These are phyloP conservation scores for Tigriopus japonicus DNA, from an alignment of 1,140 invertebrate species.

Conservation along the genomic window DNA sequence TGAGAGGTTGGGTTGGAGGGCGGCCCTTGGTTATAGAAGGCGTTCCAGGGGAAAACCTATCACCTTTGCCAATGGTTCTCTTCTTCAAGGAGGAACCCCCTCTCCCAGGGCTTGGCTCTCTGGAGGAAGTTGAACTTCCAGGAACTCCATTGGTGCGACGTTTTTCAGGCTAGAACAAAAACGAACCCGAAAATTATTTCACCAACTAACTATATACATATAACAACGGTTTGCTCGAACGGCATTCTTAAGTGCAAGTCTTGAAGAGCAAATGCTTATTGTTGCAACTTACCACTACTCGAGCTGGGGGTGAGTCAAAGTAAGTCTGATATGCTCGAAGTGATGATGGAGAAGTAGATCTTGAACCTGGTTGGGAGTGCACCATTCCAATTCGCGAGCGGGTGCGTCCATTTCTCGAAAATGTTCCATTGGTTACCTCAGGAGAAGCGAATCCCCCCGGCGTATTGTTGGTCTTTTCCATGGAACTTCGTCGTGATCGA, in stretches of 20 bases:
- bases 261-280: too few relatives aligned
- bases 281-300: background rate
- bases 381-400: background rate
- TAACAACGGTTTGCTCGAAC: too few relatives aligned
- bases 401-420: background rate
- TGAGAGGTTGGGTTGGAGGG: slow-evolving; percentile 34
- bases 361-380: slow-evolving; percentile 37
- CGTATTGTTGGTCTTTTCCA: background rate
- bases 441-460: background rate
- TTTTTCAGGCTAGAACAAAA: background rate
- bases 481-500: background rate
- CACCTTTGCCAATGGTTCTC: background rate
- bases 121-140: slow-evolving; percentile 32
- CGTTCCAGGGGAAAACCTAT: too few relatives aligned
- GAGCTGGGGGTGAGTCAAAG: slow-evolving; percentile 16
- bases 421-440: background rate
- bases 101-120: slow-evolving; percentile 35
- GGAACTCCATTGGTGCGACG: slow-evolving; percentile 40
- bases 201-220: too few relatives aligned
- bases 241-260: too few relatives aligned
- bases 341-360: slow-evolving; percentile 69
- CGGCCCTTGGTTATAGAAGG: slow-evolving; percentile 15
- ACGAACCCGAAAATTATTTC: background rate
- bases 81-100: slow-evolving; percentile 11
- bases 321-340: slow-evolving; percentile 49